Evolutionary conservation across 2,888 invertebrate species (phyloP).

Genomic region (Drosophila emarginata): DNA sequence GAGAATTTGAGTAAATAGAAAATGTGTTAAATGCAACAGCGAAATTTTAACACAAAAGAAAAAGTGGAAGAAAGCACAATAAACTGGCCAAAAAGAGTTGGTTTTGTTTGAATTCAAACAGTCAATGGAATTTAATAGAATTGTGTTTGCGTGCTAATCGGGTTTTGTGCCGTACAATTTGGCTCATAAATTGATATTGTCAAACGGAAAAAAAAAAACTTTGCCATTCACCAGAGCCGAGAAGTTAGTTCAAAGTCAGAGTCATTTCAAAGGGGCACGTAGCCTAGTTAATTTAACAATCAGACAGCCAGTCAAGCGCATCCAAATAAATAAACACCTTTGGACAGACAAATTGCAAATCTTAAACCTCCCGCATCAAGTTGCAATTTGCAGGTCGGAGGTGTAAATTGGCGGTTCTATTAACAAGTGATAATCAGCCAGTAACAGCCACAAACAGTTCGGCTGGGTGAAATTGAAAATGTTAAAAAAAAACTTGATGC

Average conservation of each 20-base stretch:
- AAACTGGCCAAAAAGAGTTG: conserved; percentile 16
- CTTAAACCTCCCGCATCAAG: background rate
- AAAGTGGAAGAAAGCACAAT: conserved; percentile 53
- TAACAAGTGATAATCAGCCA: conserved; percentile 33
- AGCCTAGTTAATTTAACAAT: conserved; percentile 35
- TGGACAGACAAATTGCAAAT: conserved; percentile 43
- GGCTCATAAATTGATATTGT: conserved; percentile 48
- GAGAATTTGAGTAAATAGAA: conserved; percentile 57
- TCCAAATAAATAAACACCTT: conserved; percentile 33
- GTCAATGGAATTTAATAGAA: conserved; percentile 49
- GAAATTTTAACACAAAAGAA: conserved; percentile 57
- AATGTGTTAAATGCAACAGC: conserved; percentile 68
- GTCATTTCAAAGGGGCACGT: conserved; percentile 30
- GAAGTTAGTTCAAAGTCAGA: conserved; percentile 11
- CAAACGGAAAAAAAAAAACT: conserved; percentile 36
- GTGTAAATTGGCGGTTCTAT: conserved; percentile 32
- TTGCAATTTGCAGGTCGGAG: conserved; percentile 36
- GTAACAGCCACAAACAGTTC: background rate
- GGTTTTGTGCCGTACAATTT: conserved; percentile 35
- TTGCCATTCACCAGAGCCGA: conserved; percentile 40
- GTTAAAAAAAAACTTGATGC: conserved; percentile 43
- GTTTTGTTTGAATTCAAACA: conserved; percentile 6
- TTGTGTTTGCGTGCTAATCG: conserved; percentile 72
- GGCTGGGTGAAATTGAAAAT: conserved; percentile 37
- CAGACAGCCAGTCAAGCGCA: conserved; percentile 29